phyloP scores from a whole-genome alignment of 2,113 vertebrate species.

The Mesocricetus auratus region DNA sequence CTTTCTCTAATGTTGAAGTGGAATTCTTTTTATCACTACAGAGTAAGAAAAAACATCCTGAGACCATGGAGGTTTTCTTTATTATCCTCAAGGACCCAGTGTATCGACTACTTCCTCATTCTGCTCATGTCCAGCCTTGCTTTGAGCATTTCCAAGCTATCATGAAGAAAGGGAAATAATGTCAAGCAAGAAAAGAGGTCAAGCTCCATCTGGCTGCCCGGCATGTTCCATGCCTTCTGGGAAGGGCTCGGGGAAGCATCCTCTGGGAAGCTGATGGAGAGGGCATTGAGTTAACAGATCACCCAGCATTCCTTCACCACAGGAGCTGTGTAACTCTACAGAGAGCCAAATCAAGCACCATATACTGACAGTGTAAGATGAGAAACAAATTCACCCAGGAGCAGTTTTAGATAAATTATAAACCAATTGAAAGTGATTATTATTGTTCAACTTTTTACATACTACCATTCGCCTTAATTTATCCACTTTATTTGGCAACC shows the following conservation, averaged over 20 bases:
- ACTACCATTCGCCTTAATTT: not conserved
- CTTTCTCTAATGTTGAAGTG: not conserved
- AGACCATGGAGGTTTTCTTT: not conserved
- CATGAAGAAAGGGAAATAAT: not conserved
- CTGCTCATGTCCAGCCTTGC: not conserved
- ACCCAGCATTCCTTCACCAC: not conserved
- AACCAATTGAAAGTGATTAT: not conserved
- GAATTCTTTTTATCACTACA: not conserved
- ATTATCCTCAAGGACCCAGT: not conserved
- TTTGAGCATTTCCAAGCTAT: not conserved
- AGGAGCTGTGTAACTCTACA: not conserved
- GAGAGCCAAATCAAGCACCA: not conserved
- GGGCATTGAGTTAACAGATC: not conserved
- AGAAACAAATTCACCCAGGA: not conserved
- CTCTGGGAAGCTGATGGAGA: not conserved
- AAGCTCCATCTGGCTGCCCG: not conserved
- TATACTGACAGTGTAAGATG: not conserved
- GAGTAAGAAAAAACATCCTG: not conserved
- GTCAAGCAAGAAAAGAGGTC: not conserved
- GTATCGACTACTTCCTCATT: not conserved
- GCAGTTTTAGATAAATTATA: not conserved
- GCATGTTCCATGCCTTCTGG: not conserved
- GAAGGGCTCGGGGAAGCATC: not conserved
- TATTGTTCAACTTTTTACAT: not conserved
- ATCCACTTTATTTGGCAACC: constrained; percentile 7